phyloP scores from a whole-genome alignment of 2,888 invertebrate genomes.

The Petrolisthes manimaculis region DNA sequence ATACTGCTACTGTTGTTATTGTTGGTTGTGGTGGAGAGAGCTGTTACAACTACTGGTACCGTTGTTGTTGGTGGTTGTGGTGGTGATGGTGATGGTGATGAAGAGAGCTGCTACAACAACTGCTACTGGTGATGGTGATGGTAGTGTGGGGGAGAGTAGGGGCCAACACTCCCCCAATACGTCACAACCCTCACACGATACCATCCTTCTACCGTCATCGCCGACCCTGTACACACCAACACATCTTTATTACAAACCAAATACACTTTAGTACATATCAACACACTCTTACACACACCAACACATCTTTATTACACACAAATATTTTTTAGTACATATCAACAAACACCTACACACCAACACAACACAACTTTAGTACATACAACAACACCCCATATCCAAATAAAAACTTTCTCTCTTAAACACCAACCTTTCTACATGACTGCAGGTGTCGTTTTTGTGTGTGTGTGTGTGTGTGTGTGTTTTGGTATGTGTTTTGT shows the following conservation, averaged over 20 bases:
- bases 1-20: conserved; percentile 4
- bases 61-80: not conserved
- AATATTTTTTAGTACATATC: not conserved
- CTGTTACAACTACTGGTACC: not conserved
- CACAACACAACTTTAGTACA: not conserved
- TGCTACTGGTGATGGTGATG: conserved; percentile 4
- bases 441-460: not conserved
- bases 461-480: too few relatives aligned
- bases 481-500: too few relatives aligned
- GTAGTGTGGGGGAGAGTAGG: conserved; percentile 26
- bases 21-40: conserved; percentile 14
- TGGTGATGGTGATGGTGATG: not conserved
- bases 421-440: too few relatives aligned
- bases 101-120: not conserved
- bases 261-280: not conserved
- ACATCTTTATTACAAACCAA: not conserved
- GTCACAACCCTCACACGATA: conserved; percentile 48
- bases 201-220: conserved; percentile 38
- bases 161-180: conserved; percentile 33
- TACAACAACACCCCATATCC: too few relatives aligned
- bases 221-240: not conserved
- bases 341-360: too few relatives aligned
- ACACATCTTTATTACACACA: not conserved
- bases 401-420: too few relatives aligned
- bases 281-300: not conserved